Evolutionary conservation across 2,888 invertebrate species (phyloP).

Genomic region (Andrena camellia): DNA sequence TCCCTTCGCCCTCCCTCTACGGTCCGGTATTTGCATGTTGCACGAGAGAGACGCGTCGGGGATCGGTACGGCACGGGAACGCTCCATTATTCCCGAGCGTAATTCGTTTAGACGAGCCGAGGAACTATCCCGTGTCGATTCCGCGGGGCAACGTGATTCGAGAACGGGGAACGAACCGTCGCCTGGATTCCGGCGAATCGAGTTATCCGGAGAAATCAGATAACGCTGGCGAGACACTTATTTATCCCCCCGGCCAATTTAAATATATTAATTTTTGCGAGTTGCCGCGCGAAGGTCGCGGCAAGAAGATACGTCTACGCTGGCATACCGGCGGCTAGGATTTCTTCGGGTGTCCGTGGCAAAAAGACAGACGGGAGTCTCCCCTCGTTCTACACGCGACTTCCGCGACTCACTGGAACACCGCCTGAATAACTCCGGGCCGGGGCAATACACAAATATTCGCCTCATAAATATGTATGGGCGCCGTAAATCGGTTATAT

Average conservation of each 20-base stretch:
- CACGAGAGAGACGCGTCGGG: constrained; percentile 8
- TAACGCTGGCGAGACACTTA: constrained; percentile 3
- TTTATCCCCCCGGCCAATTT: constrained; percentile 25
- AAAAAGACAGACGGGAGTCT: constrained; percentile 25
- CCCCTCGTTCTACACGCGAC: constrained; percentile 40
- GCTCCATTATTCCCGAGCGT: constrained; percentile 4
- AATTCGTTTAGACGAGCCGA: not conserved
- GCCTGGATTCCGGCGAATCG: not conserved
- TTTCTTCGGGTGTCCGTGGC: not conserved
- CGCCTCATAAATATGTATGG: constrained; percentile 50
- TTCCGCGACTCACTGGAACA: constrained; percentile 53
- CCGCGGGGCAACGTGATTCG: not conserved
- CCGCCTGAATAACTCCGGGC: constrained; percentile 41
- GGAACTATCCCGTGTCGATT: constrained; percentile 4
- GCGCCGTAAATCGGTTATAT: constrained; percentile 48
- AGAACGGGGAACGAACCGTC: not conserved
- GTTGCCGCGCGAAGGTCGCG: not conserved
- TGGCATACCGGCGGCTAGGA: not conserved
- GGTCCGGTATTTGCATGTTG: constrained; percentile 4
- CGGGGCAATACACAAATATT: constrained; percentile 30
- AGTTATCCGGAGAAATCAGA: not conserved
- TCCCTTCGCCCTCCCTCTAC: not conserved
- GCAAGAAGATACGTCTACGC: constrained; percentile 4
- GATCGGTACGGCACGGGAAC: constrained; percentile 5
- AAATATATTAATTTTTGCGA: constrained; percentile 38